Percentiles rank a stretch among this genome's conserved stretches.
Evolutionary conservation across 2,888 invertebrate genomes (phyloP).

Genomic region (Thereva unica): DNA sequence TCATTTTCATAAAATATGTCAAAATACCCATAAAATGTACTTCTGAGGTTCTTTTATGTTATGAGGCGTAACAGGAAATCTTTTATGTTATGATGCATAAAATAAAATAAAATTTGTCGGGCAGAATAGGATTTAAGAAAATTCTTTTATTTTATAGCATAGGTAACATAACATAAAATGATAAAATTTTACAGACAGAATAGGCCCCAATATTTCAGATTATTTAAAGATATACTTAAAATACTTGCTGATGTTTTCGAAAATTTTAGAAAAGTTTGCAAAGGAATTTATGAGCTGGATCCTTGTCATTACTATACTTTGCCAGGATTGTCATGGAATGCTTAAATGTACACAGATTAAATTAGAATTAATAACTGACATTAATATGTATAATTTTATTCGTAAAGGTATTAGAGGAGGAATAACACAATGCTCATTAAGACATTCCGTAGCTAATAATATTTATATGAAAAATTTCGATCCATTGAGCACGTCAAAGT

Average conservation of each 20-base stretch:
- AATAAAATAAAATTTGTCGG: no score
- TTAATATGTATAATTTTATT: constrained; percentile 16
- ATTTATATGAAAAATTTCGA: constrained; percentile 18
- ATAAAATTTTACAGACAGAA: no score
- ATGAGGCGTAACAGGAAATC: no score
- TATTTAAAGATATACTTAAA: constrained; percentile 8
- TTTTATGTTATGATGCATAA: no score
- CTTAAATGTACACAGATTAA: constrained; percentile 4
- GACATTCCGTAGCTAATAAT: constrained; percentile 16
- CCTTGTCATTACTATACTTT: constrained; percentile 18
- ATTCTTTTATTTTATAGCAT: no score
- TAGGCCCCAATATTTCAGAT: constrained; percentile 1
- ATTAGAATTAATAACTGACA: constrained; percentile 10
- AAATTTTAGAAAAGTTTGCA: constrained; percentile 18
- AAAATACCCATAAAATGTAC: no score
- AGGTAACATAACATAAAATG: no score
- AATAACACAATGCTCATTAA: constrained; percentile 7
- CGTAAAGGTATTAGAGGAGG: constrained; percentile 7
- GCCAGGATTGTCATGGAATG: constrained; percentile 16
- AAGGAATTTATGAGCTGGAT: no score
- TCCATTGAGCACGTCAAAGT: no score
- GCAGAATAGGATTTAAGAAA: no score
- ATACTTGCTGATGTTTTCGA: background rate
- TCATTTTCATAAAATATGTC: no score
- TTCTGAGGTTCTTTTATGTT: no score